Conservation (phyloP, 2,113 vertebrate genomes). For the Lepisosteus oculatus region DNA sequence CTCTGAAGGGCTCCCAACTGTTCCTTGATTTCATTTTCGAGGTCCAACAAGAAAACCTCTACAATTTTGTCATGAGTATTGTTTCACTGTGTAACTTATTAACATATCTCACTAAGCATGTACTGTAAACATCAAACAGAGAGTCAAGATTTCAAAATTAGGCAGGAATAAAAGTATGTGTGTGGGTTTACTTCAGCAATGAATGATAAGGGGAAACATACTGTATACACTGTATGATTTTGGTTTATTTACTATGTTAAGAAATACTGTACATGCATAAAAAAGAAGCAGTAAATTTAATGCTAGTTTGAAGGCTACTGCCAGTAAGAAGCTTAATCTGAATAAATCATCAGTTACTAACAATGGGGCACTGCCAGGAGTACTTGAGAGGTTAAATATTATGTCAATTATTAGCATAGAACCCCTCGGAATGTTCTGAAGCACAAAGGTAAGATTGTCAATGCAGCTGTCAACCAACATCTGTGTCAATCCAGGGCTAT, state of each 20-base stretch:
- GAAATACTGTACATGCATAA: constrained; percentile 9
- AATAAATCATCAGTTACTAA: constrained; percentile 39
- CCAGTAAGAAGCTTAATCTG: constrained; percentile 44
- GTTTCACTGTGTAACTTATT: no score
- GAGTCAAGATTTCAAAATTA: neutral
- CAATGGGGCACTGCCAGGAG: constrained; percentile 15
- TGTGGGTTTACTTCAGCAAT: no score
- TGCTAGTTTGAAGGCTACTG: constrained; percentile 32
- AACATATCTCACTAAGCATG: no score
- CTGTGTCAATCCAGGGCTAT: neutral
- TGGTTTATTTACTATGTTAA: constrained; percentile 15
- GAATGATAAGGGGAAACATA: no score
- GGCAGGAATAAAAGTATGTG: no score
- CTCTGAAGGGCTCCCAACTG: no score
- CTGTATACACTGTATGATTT: neutral
- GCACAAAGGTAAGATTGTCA: neutral
- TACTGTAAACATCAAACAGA: neutral
- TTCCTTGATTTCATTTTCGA: no score
- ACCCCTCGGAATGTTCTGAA: neutral
- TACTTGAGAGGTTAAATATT: neutral
- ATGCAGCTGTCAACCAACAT: neutral
- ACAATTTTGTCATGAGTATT: no score
- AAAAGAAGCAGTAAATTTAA: constrained; percentile 35
- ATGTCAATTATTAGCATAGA: neutral
- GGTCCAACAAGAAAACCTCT: no score